phyloP scores from a whole-genome alignment of 1,140 invertebrate species.

The Nasonia longicornis region DNA sequence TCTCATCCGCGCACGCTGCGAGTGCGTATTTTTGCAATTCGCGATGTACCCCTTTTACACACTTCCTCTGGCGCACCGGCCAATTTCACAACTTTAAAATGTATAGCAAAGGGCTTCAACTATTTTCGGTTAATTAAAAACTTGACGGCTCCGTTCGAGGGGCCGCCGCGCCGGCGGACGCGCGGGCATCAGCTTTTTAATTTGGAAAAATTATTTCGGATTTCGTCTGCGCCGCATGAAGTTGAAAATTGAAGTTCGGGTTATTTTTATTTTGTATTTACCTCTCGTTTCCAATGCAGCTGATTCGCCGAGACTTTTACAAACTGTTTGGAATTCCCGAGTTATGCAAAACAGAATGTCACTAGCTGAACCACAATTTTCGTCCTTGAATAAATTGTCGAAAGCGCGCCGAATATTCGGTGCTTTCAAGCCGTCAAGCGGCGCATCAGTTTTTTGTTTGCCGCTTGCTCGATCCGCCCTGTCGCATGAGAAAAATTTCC shows the following conservation, averaged over 20 bases:
- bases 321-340: too few relatives aligned
- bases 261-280: not conserved
- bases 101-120: conserved; percentile 40
- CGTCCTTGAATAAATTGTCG: not conserved
- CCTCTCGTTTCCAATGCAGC: too few relatives aligned
- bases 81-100: conserved; percentile 42
- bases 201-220: conserved; percentile 7
- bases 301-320: too few relatives aligned
- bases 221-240: not conserved
- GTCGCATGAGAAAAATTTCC: not conserved
- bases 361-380: not conserved
- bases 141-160: conserved; percentile 20
- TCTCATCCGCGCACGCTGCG: not conserved
- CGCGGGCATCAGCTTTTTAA: conserved; percentile 14
- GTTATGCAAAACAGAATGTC: too few relatives aligned
- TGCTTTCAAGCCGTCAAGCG: too few relatives aligned
- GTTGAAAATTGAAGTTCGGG: not conserved
- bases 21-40: conserved; percentile 40
- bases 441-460: too few relatives aligned
- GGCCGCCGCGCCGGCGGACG: too few relatives aligned
- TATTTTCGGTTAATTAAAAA: conserved; percentile 47
- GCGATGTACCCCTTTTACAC: conserved; percentile 4
- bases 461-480: too few relatives aligned
- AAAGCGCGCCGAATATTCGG: not conserved
- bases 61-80: not conserved